A percentile compares a stretch with the other conserved stretches of the same genome.
Conservation (phyloP, 2,113 vertebrate genomes). For the Symphodus melops region DNA sequence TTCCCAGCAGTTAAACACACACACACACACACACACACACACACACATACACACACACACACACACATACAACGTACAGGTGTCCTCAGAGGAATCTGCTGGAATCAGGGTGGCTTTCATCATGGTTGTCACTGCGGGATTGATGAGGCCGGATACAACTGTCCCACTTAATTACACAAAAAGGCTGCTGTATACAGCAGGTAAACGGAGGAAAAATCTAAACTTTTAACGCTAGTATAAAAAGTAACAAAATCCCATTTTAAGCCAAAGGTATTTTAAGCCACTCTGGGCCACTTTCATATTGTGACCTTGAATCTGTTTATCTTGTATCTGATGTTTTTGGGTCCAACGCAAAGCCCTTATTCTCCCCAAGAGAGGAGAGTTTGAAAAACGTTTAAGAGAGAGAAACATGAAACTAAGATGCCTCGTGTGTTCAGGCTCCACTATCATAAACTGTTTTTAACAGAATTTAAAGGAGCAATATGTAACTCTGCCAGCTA, state of each 20-base stretch:
- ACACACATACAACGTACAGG: conserved; percentile 28
- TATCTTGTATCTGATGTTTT: not conserved
- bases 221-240: not conserved
- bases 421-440: not conserved
- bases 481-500: too few relatives aligned
- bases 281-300: not conserved
- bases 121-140: conserved; percentile 32
- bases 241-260: not conserved
- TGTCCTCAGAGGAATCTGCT: conserved; percentile 51
- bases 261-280: not conserved
- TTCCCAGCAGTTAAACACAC: conserved; percentile 5
- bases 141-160: conserved; percentile 36
- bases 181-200: conserved; percentile 7
- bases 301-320: not conserved
- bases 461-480: not conserved
- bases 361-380: not conserved
- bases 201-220: not conserved
- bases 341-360: not conserved
- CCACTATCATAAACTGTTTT: not conserved
- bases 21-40: conserved; percentile 13
- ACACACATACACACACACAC: conserved; percentile 11
- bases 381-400: not conserved
- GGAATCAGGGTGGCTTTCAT: conserved; percentile 43
- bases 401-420: not conserved
- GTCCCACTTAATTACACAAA: conserved; percentile 37